Conservation (phyloP, 2,797 vertebrate species). For the Momotus momota region DNA sequence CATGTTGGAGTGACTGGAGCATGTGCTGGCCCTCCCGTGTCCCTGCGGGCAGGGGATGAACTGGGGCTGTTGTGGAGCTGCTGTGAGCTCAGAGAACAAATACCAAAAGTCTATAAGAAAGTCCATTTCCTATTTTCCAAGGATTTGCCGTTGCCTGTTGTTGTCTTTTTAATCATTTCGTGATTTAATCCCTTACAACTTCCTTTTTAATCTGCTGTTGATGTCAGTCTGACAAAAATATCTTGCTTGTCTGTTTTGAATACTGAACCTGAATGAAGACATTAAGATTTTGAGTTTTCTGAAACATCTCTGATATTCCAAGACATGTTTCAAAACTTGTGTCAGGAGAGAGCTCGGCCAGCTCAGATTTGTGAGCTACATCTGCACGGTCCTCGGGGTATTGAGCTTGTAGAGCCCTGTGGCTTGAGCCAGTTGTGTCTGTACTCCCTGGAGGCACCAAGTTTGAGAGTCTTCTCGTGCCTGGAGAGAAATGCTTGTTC, state of each 20-base stretch:
- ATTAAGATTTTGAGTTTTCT: not conserved
- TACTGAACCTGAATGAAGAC: not conserved
- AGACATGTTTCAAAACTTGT: not conserved
- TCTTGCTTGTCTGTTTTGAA: not conserved
- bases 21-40: not conserved
- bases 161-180: not conserved
- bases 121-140: not conserved
- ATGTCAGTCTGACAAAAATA: not conserved
- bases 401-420: not conserved
- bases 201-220: not conserved
- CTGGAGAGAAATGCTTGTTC: not conserved
- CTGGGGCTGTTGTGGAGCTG: not conserved
- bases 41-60: not conserved
- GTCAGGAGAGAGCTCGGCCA: not conserved
- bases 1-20: not conserved
- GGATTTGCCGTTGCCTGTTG: not conserved
- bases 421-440: not conserved
- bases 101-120: not conserved
- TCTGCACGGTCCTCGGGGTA: not conserved
- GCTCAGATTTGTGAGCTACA: not conserved
- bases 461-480: not conserved
- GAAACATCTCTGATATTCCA: not conserved
- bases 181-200: not conserved
- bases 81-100: not conserved
- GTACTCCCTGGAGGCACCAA: not conserved